Percentiles rank a stretch among this genome's conserved stretches.
Evolutionary conservation across 2,113 vertebrate genomes (phyloP).

Genomic region (Anarhynchus alexandrinus): DNA sequence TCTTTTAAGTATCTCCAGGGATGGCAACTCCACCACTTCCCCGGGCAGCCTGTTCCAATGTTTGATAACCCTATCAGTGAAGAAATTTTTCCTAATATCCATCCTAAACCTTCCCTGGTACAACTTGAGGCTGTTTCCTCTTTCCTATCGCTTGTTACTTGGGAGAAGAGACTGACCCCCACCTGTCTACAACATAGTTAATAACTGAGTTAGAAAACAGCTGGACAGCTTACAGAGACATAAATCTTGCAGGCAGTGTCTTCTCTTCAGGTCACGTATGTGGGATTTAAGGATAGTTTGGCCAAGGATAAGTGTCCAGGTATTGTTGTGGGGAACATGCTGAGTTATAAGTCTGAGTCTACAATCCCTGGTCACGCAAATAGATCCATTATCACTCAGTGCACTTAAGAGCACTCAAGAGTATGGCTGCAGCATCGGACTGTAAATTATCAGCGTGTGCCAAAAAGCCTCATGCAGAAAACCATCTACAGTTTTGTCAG

Average conservation of each 20-base stretch:
- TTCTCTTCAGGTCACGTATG: neutral
- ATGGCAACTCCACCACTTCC: no score
- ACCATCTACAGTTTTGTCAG: neutral
- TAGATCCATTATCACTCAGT: constrained; percentile 28
- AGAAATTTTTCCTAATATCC: no score
- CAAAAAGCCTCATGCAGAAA: constrained; percentile 25
- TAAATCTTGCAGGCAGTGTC: neutral
- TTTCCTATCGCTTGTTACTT: no score
- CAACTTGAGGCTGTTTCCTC: no score
- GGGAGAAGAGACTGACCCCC: no score
- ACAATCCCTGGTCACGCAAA: neutral
- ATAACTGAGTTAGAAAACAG: neutral
- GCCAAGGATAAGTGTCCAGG: neutral
- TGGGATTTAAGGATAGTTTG: neutral
- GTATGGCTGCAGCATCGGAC: neutral
- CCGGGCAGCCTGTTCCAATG: no score
- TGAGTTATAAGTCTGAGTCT: neutral
- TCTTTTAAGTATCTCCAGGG: no score
- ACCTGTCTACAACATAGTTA: neutral
- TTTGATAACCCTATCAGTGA: no score
- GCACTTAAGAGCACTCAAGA: constrained; percentile 48
- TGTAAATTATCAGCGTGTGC: neutral
- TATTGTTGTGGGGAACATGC: neutral
- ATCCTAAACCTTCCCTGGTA: no score
- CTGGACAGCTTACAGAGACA: neutral